These are phyloP conservation scores for Arothron firmamentum DNA, from an alignment of 2,113 vertebrate species.

Conservation along the genomic window DNA sequence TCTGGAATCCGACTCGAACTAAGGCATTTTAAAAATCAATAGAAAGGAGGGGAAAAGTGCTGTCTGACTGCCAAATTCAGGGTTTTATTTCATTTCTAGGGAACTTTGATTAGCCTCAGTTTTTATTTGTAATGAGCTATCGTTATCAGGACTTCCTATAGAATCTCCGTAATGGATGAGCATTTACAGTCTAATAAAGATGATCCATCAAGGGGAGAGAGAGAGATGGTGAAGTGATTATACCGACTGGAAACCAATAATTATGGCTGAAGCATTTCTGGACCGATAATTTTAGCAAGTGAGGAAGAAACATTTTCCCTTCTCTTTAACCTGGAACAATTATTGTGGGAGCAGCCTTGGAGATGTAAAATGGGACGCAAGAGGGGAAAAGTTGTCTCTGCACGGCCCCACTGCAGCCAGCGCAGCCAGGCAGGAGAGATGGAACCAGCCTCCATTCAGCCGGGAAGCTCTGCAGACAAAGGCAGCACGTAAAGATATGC, in stretches of 20 bases:
- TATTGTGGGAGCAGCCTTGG: constrained; percentile 26
- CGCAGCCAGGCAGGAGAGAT: constrained; percentile 26
- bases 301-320: constrained; percentile 29
- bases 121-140: constrained; percentile 60
- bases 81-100: constrained; percentile 63
- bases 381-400: constrained; percentile 40
- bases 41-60: constrained; percentile 23
- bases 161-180: constrained; percentile 44
- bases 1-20: constrained; percentile 37
- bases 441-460: constrained; percentile 42
- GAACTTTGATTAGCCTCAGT: constrained; percentile 52
- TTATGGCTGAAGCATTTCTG: constrained; percentile 35
- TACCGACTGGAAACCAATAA: constrained; percentile 42
- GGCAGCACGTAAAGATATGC: constrained; percentile 47
- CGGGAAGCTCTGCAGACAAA: constrained; percentile 55
- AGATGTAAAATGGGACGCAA: constrained; percentile 10
- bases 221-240: constrained; percentile 45
- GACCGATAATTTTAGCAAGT: constrained; percentile 19
- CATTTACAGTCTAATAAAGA: constrained; percentile 2
- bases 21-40: constrained; percentile 68
- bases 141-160: constrained; percentile 26
- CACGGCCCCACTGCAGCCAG: constrained; percentile 27
- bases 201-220: constrained; percentile 13
- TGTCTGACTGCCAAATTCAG: background rate
- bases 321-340: constrained; percentile 43